Conservation (phyloP, 2,888 invertebrate genomes). For the Drosophila paranaensis region DNA sequence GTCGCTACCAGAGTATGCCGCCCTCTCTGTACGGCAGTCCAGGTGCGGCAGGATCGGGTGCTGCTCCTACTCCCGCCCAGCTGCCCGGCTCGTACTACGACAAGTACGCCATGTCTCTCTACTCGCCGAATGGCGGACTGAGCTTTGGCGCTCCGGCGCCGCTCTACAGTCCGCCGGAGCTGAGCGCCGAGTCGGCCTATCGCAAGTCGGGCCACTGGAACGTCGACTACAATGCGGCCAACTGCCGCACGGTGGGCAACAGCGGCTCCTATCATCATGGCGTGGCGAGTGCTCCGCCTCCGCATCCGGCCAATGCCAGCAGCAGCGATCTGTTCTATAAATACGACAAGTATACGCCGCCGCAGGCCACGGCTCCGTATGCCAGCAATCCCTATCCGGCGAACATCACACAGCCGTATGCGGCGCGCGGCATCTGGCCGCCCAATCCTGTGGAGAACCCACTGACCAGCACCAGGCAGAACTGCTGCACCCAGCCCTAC, state of each 20-base stretch:
- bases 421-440: slow-evolving; percentile 67
- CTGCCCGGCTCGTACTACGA: slow-evolving; percentile 61
- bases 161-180: slow-evolving; percentile 63
- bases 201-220: slow-evolving; percentile 75
- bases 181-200: slow-evolving; percentile 52
- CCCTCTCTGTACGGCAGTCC: slow-evolving; percentile 18
- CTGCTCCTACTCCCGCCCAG: background rate
- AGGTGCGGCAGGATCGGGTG: slow-evolving; percentile 5
- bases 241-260: slow-evolving; percentile 46
- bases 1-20: slow-evolving; percentile 59
- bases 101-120: slow-evolving; percentile 74
- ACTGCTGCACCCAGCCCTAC: slow-evolving; percentile 75
- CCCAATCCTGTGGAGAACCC: slow-evolving; percentile 34
- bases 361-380: slow-evolving; percentile 31
- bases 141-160: slow-evolving; percentile 51
- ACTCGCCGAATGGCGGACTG: slow-evolving; percentile 45
- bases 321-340: slow-evolving; percentile 63
- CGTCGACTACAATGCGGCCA: slow-evolving; percentile 69
- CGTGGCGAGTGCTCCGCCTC: background rate
- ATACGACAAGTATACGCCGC: slow-evolving; percentile 71
- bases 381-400: slow-evolving; percentile 54
- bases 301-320: slow-evolving; percentile 8
- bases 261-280: slow-evolving; percentile 52
- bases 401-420: slow-evolving; percentile 50
- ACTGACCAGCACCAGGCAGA: slow-evolving; percentile 60